Evolutionary conservation across 1,140 invertebrate species (phyloP).

Genomic region (Parasteatoda tepidariorum): DNA sequence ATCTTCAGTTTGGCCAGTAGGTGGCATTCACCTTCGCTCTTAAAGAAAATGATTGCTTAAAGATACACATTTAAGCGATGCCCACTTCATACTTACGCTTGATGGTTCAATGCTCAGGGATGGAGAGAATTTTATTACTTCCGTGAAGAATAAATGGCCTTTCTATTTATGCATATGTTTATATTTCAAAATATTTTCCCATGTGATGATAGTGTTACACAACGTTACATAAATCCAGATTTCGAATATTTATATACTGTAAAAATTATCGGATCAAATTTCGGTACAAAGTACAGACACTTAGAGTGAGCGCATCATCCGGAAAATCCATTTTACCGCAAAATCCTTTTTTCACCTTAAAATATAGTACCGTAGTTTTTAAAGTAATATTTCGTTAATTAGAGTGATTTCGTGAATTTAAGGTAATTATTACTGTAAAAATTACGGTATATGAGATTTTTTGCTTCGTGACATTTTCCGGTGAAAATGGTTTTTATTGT

Average conservation of each 20-base stretch:
- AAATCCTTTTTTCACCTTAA: too few species aligned
- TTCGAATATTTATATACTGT: not conserved
- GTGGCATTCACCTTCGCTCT: constrained; percentile 38
- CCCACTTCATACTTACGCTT: constrained; percentile 24
- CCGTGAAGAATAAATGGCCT: not conserved
- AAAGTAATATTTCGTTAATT: too few species aligned
- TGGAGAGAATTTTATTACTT: constrained; percentile 45
- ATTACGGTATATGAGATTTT: too few species aligned
- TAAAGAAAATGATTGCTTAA: not conserved
- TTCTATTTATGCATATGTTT: not conserved
- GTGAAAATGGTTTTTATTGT: too few species aligned
- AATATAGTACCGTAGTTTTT: too few species aligned
- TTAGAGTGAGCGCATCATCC: not conserved
- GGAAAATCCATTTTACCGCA: too few species aligned
- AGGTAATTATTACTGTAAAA: too few species aligned
- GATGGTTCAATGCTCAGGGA: constrained; percentile 46
- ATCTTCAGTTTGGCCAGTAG: not conserved
- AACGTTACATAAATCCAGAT: not conserved
- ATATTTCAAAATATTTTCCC: not conserved
- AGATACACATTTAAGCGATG: constrained; percentile 29
- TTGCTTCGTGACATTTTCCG: too few species aligned
- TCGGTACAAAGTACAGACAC: not conserved
- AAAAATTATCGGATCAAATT: too few species aligned
- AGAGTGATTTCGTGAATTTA: not conserved
- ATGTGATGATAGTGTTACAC: not conserved